phyloP scores from a whole-genome alignment of 2,113 vertebrate genomes.

The Pantherophis guttatus region DNA sequence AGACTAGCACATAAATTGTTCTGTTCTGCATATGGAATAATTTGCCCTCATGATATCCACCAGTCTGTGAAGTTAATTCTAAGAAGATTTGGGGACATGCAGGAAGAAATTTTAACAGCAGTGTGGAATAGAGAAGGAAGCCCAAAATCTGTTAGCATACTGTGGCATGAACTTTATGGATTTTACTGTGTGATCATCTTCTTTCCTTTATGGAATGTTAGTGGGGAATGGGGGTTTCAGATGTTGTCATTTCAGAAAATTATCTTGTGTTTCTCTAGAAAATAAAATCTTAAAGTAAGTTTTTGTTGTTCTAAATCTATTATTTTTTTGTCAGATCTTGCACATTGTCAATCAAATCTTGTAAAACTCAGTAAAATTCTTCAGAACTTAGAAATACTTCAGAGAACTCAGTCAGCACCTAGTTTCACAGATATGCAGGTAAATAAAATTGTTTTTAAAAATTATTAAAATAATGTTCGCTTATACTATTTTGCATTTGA shows the following conservation, averaged over 20 bases:
- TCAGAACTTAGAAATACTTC: constrained; percentile 96
- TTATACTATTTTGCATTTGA: constrained; percentile 2
- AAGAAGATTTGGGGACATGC: not conserved
- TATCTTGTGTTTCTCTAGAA: not conserved
- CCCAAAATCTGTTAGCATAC: not conserved
- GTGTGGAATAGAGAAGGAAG: not conserved
- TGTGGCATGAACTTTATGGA: not conserved
- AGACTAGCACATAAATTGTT: not conserved
- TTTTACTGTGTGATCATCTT: not conserved
- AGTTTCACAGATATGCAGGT: constrained; percentile 96
- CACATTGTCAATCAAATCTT: constrained; percentile 92
- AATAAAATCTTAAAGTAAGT: not conserved
- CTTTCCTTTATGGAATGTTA: not conserved
- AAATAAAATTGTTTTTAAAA: constrained; percentile 41
- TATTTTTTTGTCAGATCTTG: constrained; percentile 79
- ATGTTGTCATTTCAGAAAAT: not conserved
- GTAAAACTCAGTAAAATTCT: constrained; percentile 93
- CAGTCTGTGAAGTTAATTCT: not conserved
- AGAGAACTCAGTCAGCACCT: constrained; percentile 96
- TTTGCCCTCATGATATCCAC: not conserved
- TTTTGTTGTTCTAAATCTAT: constrained; percentile 38
- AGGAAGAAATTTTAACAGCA: not conserved
- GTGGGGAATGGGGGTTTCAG: not conserved
- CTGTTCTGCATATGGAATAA: not conserved
- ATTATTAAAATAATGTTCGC: constrained; percentile 33